phyloP scores from a whole-genome alignment of 2,888 invertebrate species.

The Tinea semifulvella region DNA sequence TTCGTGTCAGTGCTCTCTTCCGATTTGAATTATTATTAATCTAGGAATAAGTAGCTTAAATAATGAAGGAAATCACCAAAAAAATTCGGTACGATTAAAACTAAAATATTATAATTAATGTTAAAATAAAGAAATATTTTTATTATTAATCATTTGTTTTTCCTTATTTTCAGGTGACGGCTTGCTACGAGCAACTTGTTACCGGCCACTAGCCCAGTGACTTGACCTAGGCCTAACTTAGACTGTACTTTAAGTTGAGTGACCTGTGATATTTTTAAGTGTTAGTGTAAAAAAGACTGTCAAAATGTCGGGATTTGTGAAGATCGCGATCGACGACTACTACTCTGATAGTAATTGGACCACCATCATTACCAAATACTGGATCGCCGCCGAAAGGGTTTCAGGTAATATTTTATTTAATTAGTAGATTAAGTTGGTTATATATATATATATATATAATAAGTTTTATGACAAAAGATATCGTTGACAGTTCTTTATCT shows the following conservation, averaged over 20 bases:
- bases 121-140: background rate
- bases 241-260: slow-evolving; percentile 1
- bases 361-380: slow-evolving; percentile 73
- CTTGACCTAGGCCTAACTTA: background rate
- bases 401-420: slow-evolving; percentile 63
- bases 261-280: slow-evolving; percentile 12
- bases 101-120: background rate
- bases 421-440: background rate
- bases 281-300: slow-evolving; percentile 27
- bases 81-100: slow-evolving; percentile 29
- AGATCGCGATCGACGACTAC: slow-evolving; percentile 71
- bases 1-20: slow-evolving; percentile 6
- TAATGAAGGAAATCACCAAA: slow-evolving; percentile 19
- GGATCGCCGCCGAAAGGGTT: slow-evolving; percentile 75
- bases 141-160: slow-evolving; percentile 19
- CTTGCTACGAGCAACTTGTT: slow-evolving; percentile 48
- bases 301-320: slow-evolving; percentile 71
- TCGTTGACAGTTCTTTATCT: no score
- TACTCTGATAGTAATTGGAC: slow-evolving; percentile 71
- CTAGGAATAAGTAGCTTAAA: background rate
- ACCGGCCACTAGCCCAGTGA: slow-evolving; percentile 23
- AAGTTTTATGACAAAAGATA: background rate
- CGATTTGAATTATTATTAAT: background rate
- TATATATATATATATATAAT: background rate
- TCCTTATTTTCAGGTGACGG: slow-evolving; percentile 42